phyloP scores from a whole-genome alignment of 2,113 vertebrate species.

The Oncorhynchus clarkii region DNA sequence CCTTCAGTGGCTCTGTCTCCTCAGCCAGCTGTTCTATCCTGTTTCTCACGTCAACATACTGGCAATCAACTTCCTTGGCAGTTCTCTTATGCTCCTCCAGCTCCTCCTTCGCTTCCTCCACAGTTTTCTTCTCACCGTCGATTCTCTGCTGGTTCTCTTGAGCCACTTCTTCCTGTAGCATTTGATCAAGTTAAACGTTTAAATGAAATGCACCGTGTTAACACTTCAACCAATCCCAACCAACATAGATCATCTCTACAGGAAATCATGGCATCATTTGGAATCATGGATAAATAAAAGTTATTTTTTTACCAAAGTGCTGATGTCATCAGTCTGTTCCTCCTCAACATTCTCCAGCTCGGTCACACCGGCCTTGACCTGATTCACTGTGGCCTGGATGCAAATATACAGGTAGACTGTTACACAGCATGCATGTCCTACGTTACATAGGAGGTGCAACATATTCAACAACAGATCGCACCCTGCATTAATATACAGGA shows the following conservation, averaged over 20 bases:
- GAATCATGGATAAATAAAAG: too few species aligned
- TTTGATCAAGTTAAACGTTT: background rate
- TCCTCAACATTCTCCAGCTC: conserved; percentile 83
- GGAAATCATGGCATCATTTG: background rate
- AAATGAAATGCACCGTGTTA: background rate
- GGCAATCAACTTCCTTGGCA: conserved; percentile 69
- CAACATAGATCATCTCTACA: background rate
- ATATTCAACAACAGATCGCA: background rate
- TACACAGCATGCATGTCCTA: conserved; percentile 38
- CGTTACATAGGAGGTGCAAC: background rate
- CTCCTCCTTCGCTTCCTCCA: conserved; percentile 65
- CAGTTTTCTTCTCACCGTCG: conserved; percentile 67
- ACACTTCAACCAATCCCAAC: background rate
- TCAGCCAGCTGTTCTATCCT: conserved; percentile 77
- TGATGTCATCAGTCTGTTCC: conserved; percentile 73
- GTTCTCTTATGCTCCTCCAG: conserved; percentile 62
- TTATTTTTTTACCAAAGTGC: conserved; percentile 69
- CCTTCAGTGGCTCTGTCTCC: conserved; percentile 76
- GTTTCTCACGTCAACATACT: conserved; percentile 71
- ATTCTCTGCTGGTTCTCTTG: conserved; percentile 77
- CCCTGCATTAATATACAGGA: background rate
- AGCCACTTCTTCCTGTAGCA: conserved; percentile 77
- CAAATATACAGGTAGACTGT: background rate
- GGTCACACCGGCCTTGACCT: conserved; percentile 52
- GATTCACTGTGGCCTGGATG: conserved; percentile 36